Percentiles rank a stretch among this genome's conserved stretches.
phyloP scores from a whole-genome alignment of 2,113 vertebrate genomes.

The Murina feae region DNA sequence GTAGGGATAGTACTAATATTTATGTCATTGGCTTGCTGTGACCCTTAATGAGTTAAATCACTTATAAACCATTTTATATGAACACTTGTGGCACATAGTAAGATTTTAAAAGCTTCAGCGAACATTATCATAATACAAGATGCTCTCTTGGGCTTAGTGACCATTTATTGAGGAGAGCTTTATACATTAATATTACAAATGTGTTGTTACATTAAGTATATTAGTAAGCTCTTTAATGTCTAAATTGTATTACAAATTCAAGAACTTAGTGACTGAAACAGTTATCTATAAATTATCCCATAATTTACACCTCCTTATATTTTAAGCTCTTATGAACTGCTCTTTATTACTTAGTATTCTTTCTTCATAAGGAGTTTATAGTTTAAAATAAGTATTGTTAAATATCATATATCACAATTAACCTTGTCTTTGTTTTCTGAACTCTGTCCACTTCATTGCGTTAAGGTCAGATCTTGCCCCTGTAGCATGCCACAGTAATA shows the following conservation, averaged over 20 bases:
- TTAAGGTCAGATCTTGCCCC: neutral
- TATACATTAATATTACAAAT: neutral
- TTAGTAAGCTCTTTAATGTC: neutral
- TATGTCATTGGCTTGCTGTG: neutral
- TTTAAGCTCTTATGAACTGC: neutral
- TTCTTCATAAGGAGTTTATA: neutral
- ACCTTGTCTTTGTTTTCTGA: constrained; percentile 11
- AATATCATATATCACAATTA: constrained; percentile 22
- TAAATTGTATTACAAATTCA: neutral
- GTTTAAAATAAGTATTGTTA: neutral
- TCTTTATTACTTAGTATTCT: neutral
- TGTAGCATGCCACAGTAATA: neutral
- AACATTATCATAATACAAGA: neutral
- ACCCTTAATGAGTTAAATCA: neutral
- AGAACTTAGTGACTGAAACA: neutral
- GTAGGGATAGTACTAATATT: neutral
- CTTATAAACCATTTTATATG: neutral
- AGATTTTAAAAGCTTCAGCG: neutral
- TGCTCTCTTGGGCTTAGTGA: neutral
- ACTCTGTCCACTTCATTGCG: neutral
- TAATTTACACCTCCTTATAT: neutral
- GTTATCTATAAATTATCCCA: neutral
- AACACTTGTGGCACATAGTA: neutral
- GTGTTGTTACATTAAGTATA: neutral
- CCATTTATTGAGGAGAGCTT: neutral